A percentile compares a stretch with the other conserved stretches of the same genome.
phyloP scores from a whole-genome alignment of 2,888 invertebrate genomes.

The Agapostemon virescens region DNA sequence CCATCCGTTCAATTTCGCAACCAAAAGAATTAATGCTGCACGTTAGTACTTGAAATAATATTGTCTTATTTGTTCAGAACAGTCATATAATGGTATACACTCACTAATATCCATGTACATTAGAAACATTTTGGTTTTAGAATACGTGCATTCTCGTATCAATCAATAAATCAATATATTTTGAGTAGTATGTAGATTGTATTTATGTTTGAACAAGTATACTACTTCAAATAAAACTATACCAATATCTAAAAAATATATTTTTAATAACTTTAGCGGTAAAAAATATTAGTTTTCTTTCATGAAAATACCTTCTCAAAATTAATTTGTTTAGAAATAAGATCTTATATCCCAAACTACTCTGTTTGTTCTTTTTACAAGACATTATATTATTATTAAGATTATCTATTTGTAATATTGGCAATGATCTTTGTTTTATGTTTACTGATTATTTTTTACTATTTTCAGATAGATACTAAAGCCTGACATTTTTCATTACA shows the following conservation, averaged over 20 bases:
- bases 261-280: slow-evolving; percentile 49
- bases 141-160: slow-evolving; percentile 49
- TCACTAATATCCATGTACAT: slow-evolving; percentile 45
- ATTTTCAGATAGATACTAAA: slow-evolving; percentile 42
- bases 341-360: slow-evolving; percentile 13
- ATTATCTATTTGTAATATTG: slow-evolving; percentile 33
- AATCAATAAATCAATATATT: slow-evolving; percentile 56
- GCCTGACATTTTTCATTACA: slow-evolving; percentile 32
- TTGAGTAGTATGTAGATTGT: slow-evolving; percentile 58
- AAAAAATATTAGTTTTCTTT: slow-evolving; percentile 33
- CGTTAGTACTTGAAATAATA: slow-evolving; percentile 37
- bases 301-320: slow-evolving; percentile 21
- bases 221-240: slow-evolving; percentile 61
- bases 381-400: slow-evolving; percentile 30
- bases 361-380: slow-evolving; percentile 21
- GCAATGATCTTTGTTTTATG: slow-evolving; percentile 42
- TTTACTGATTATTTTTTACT: slow-evolving; percentile 34
- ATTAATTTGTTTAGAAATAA: slow-evolving; percentile 21
- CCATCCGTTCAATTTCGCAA: slow-evolving; percentile 42
- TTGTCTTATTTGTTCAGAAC: slow-evolving; percentile 43
- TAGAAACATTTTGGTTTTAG: slow-evolving; percentile 48
- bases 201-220: slow-evolving; percentile 60
- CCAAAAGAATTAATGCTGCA: slow-evolving; percentile 22
- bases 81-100: slow-evolving; percentile 38
- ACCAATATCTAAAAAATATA: slow-evolving; percentile 50